These are phyloP conservation scores for Rhogogaster chlorosoma DNA, from an alignment of 2,888 invertebrate genomes.

Conservation along the genomic window DNA sequence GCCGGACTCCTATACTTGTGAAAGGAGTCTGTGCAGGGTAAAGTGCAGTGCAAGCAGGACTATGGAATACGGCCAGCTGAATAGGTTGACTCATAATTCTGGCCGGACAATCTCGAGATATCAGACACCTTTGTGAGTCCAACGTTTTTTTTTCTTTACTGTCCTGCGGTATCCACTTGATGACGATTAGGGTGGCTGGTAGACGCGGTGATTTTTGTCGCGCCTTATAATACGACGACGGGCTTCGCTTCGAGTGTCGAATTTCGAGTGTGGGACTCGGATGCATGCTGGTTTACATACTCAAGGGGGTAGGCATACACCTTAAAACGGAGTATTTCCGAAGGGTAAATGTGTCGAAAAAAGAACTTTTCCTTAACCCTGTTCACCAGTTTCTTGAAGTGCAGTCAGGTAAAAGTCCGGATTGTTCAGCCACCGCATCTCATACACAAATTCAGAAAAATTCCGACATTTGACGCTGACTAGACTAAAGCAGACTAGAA, in stretches of 20 bases:
- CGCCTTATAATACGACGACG: background rate
- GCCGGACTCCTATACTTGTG: background rate
- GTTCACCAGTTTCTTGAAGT: background rate
- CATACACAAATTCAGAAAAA: background rate
- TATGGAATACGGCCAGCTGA: background rate
- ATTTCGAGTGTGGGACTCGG: background rate
- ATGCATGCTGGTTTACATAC: background rate
- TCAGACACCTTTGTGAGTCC: background rate
- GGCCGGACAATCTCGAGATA: background rate
- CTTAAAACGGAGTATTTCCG: background rate
- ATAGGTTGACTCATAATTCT: conserved; percentile 5
- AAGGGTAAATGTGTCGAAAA: background rate
- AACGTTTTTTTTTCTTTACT: background rate
- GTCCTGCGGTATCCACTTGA: conserved; percentile 13
- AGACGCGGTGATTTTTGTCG: background rate
- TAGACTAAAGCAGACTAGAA: background rate
- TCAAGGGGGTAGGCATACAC: background rate
- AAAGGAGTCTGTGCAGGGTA: background rate
- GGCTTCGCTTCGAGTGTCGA: conserved; percentile 12
- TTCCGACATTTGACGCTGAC: background rate
- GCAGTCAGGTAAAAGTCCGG: background rate
- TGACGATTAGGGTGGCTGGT: conserved; percentile 18
- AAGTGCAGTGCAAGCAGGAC: background rate
- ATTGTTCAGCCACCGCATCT: background rate
- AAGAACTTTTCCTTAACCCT: background rate